A percentile compares a stretch with the other conserved stretches of the same genome.
phyloP scores from a whole-genome alignment of 2,113 vertebrate genomes.

The Paracanthobrama guichenoti region DNA sequence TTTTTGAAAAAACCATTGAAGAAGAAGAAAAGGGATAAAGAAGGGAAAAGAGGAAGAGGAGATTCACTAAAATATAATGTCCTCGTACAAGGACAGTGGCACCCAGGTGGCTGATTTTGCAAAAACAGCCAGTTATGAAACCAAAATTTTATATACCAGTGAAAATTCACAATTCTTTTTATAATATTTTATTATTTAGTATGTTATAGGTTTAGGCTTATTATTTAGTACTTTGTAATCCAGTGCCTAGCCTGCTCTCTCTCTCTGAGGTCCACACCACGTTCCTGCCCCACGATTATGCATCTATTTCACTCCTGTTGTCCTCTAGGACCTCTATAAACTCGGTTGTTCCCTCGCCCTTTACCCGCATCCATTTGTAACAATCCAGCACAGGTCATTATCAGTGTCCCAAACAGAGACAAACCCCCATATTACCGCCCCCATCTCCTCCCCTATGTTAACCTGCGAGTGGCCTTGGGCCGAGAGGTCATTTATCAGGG shows the following conservation, averaged over 20 bases:
- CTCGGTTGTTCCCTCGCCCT: not conserved
- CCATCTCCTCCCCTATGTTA: slow-evolving; percentile 27
- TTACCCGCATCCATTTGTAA: slow-evolving; percentile 10
- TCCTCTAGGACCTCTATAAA: slow-evolving; percentile 18
- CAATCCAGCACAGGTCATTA: slow-evolving; percentile 23
- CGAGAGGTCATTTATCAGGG: slow-evolving; percentile 82
- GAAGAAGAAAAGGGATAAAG: too few species aligned
- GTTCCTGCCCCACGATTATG: not conserved
- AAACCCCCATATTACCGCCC: slow-evolving; percentile 7
- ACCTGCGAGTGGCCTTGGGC: slow-evolving; percentile 70
- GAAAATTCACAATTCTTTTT: too few species aligned
- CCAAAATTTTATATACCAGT: too few species aligned
- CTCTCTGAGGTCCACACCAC: not conserved
- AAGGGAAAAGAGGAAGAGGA: too few species aligned
- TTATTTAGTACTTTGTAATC: too few species aligned
- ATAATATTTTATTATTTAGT: too few species aligned
- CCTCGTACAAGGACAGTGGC: too few species aligned
- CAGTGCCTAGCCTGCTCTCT: not conserved
- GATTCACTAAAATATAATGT: too few species aligned
- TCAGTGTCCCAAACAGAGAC: slow-evolving; percentile 5
- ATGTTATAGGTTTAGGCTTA: too few species aligned
- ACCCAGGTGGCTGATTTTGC: too few species aligned
- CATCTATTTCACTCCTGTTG: not conserved
- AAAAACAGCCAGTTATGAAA: too few species aligned
- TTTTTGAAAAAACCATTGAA: too few species aligned